Evolutionary conservation across 1,140 invertebrate species (phyloP), one percentile per base, ranked within the genome.

Genomic region (Octopus sinensis): DNA sequence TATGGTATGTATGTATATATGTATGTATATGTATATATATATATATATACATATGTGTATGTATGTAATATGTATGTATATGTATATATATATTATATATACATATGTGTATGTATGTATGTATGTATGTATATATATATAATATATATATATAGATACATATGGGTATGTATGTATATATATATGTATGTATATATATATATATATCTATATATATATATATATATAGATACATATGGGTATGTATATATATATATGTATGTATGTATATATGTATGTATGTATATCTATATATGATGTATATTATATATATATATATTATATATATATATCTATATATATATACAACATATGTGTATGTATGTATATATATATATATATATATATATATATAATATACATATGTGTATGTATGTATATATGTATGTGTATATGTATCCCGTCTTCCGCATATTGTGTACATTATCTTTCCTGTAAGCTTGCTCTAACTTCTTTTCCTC

Each of bases 111-210:
- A 62, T 62, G 17, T 62, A 62, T 62, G 17, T 62, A 62, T 62
- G 17, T 62, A 62, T 62, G 17, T 62, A 62, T 62, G 17, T 62
- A 62, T 62, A 76, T 76, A 76, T 76, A 30, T n/a, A n/a, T 51
- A 76, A 51, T 51, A 76, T 30, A 76, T n/a, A n/a, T 76, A 76
- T 76, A 76, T 76, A 76, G 6, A 51, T 76, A 76, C 75, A 76
- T 76, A 76, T 30, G 23, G 7, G 9, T 51, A 76, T 76, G 9
- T 30, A 76, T n/a, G 23, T 51, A 30, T 30, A 76, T 30, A 76
- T 76, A n/a, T 30, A n/a, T 51, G 23, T n/a, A n/a, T 76, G 23
- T 30, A 30, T 76, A 76, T 76, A 76, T 76, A 76, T 23, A 76
- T 76, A 76, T 76, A 76, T 76, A 76, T n/a, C 7, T 76, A 51